Percentiles rank a stretch among this genome's conserved stretches.
phyloP scores from a whole-genome alignment of 2,888 invertebrate genomes.

The Dendrolimus houi region DNA sequence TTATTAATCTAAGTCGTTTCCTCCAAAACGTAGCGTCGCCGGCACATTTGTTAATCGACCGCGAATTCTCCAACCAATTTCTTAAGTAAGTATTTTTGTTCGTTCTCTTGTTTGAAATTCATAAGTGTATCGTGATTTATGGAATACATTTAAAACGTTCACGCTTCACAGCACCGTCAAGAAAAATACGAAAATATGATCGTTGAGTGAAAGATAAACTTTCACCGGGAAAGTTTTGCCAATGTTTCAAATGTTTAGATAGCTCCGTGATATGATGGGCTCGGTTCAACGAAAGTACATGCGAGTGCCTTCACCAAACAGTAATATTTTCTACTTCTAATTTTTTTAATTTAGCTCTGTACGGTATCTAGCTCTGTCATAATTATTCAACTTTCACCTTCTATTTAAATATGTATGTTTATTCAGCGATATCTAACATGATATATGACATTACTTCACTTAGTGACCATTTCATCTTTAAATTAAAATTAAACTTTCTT shows the following conservation, averaged over 20 bases:
- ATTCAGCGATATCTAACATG: no score
- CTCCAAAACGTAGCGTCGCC: constrained; percentile 24
- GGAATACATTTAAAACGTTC: constrained; percentile 54
- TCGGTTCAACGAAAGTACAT: constrained; percentile 7
- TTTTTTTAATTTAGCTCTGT: no score
- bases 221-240: constrained; percentile 30
- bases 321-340: constrained; percentile 4
- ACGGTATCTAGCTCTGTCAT: no score
- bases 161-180: constrained; percentile 40
- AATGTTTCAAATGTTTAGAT: constrained; percentile 41
- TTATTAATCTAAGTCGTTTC: constrained; percentile 50
- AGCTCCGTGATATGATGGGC: constrained; percentile 33
- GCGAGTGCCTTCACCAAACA: constrained; percentile 7
- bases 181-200: constrained; percentile 62
- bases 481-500: no score
- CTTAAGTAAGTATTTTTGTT: constrained; percentile 62
- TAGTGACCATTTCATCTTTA: no score
- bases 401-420: no score
- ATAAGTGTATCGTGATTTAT: constrained; percentile 58
- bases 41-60: constrained; percentile 50
- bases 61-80: constrained; percentile 32
- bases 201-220: constrained; percentile 32
- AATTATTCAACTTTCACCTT: no score
- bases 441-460: no score
- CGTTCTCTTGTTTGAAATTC: constrained; percentile 41